Evolutionary conservation across 2,797 vertebrate genomes (phyloP).

Genomic region (Sebastes jordani): DNA sequence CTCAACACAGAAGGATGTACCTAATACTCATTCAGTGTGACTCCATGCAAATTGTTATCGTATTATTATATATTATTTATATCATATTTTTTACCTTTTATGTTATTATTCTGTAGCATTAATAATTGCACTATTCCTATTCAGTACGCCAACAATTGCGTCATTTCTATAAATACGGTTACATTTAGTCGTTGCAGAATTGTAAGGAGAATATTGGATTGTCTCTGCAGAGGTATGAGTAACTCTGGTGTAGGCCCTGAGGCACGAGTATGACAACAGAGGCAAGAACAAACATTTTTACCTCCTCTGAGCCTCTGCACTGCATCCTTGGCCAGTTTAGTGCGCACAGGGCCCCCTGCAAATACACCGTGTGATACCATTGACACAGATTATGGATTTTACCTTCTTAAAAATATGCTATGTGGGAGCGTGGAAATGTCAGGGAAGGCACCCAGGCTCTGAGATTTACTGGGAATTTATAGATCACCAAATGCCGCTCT

Average conservation of each 20-base stretch:
- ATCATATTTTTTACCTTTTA: background rate
- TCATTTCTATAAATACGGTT: conserved; percentile 55
- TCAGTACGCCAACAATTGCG: conserved; percentile 4
- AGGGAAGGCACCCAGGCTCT: conserved; percentile 74
- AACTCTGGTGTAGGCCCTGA: conserved; percentile 64
- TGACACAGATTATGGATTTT: conserved; percentile 87
- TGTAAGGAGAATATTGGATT: conserved; percentile 63
- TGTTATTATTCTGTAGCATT: background rate
- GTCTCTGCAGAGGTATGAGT: conserved; percentile 69
- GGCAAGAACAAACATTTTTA: conserved; percentile 80
- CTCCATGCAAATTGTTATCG: background rate
- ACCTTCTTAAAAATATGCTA: conserved; percentile 84
- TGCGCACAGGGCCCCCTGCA: conserved; percentile 62
- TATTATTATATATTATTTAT: background rate
- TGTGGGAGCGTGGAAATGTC: conserved; percentile 83
- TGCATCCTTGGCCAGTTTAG: conserved; percentile 71
- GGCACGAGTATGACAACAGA: conserved; percentile 73
- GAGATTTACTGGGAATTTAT: conserved; percentile 83
- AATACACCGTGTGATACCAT: conserved; percentile 81
- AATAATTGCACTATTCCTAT: background rate
- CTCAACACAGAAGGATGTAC: background rate
- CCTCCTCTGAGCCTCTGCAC: conserved; percentile 74
- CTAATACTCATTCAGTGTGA: background rate
- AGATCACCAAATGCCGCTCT: conserved; percentile 77
- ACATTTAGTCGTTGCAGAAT: conserved; percentile 40